These are phyloP conservation scores for Hyperopisus bebe DNA, from an alignment of 2,113 vertebrate genomes.

Conservation along the genomic window DNA sequence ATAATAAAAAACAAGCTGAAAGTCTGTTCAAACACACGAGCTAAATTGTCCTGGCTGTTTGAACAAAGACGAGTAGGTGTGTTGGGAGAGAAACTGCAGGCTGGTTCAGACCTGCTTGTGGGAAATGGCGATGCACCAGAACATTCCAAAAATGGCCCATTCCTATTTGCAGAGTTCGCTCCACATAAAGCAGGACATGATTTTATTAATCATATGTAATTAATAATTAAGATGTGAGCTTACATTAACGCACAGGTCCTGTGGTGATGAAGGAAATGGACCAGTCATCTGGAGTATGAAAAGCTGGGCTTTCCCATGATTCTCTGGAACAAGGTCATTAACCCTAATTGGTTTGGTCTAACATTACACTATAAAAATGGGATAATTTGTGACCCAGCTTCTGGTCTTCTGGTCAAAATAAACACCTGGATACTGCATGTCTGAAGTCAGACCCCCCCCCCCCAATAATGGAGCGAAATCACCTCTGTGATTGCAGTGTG, in stretches of 20 bases:
- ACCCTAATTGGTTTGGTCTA: not conserved
- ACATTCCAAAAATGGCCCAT: not conserved
- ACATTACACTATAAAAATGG: not conserved
- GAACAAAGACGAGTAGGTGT: not conserved
- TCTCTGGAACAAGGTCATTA: not conserved
- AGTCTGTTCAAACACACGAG: not conserved
- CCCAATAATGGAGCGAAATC: not conserved
- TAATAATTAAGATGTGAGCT: not conserved
- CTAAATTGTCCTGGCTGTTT: not conserved
- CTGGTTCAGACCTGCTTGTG: not conserved
- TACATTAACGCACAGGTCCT: not conserved
- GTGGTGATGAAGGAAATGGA: not conserved
- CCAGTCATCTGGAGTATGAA: not conserved
- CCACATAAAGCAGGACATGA: not conserved
- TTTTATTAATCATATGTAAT: not conserved
- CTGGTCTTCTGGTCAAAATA: not conserved
- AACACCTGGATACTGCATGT: not conserved
- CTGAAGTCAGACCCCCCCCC: not conserved
- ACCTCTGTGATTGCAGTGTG: not conserved
- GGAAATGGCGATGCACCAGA: not conserved
- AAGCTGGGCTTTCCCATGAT: not conserved
- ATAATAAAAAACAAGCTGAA: not conserved
- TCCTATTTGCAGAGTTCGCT: not conserved
- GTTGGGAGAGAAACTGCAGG: not conserved
- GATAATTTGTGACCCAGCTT: not conserved